Evolutionary conservation across 2,113 vertebrate species (phyloP), one percentile per base, ranked within the genome.

Genomic region (Urocolius indicus): DNA sequence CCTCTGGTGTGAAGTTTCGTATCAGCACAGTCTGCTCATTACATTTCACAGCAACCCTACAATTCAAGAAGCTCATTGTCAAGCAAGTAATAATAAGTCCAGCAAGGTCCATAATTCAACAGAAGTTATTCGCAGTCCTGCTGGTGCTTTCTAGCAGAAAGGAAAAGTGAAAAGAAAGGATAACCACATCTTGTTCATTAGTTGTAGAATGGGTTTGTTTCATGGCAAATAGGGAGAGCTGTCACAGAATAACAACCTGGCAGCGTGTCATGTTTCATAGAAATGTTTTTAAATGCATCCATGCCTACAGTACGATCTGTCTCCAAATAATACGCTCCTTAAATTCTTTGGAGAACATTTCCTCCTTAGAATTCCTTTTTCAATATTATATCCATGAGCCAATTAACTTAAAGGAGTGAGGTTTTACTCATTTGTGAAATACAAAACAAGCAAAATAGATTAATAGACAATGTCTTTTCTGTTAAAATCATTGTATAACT

Each of bases 271-370:
- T 26, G 34, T 77, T 69, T 51, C 41, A 29, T 80, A 14, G 51
- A 85, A 93, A 90, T 52, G 29, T 62, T 91, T 80, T 77, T 51
- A 89, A 85, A 83, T 45, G 54, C 18, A 93, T 89, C 63, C 24
- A 66, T 38, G 67, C 24, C 16, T 77, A 17, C 59, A 38, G 32
- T 32, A 67, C 1, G 9, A 74, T 55, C 20, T 59, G 20, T 74
- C 18, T 71, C 41, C 43, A 86, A 86, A 59, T 51, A 88, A 86
- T 30, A 88, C 4, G 43, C 11, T 84, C 14, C 68, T 48, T 84
- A 59, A 77, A 67, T 58, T 63, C 84, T 67, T 59, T 20, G 38
- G 38, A n/a, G 72, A 94, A 92, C 16, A 17, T 59, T 90, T 80
- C 24, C 14, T 73, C 13, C 61, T 83, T 69, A 46, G 27, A 79